These are phyloP conservation scores for Drepana arcuata DNA, from an alignment of 1,140 invertebrate genomes.

Conservation along the genomic window DNA sequence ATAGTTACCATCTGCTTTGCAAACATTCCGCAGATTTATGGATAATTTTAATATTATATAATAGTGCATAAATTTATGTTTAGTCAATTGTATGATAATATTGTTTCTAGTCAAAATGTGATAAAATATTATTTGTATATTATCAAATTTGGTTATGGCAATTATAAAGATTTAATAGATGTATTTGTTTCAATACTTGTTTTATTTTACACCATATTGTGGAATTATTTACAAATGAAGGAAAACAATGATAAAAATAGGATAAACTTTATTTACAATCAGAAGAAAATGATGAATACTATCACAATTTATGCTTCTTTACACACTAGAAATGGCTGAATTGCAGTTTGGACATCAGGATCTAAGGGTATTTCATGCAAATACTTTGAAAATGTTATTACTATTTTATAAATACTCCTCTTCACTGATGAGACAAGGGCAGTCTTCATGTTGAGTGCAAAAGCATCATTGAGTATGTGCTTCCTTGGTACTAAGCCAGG, in stretches of 20 bases:
- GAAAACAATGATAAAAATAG: neutral
- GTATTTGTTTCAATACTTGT: slow-evolving; percentile 8
- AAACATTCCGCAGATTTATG: no score
- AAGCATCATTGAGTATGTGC: slow-evolving; percentile 73
- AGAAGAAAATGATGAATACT: slow-evolving; percentile 8
- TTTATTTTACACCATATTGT: no score
- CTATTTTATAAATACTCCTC: slow-evolving; percentile 83
- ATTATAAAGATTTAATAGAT: slow-evolving; percentile 18
- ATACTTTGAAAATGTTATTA: slow-evolving; percentile 78
- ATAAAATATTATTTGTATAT: no score
- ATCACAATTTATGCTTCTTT: slow-evolving; percentile 52
- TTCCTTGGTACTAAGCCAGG: slow-evolving; percentile 75
- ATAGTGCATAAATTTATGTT: no score
- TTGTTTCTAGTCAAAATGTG: no score
- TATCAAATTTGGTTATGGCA: no score
- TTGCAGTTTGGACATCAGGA: slow-evolving; percentile 56
- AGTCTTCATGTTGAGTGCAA: slow-evolving; percentile 74
- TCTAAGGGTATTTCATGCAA: slow-evolving; percentile 77
- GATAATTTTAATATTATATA: no score
- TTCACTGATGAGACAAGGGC: slow-evolving; percentile 76
- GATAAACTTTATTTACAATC: slow-evolving; percentile 10
- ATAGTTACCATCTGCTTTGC: no score
- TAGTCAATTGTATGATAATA: no score
- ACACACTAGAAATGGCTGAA: slow-evolving; percentile 69
- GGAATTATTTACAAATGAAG: no score